Evolutionary conservation across 2,888 invertebrate species (phyloP).

Genomic region (Choristoneura rosaceana): DNA sequence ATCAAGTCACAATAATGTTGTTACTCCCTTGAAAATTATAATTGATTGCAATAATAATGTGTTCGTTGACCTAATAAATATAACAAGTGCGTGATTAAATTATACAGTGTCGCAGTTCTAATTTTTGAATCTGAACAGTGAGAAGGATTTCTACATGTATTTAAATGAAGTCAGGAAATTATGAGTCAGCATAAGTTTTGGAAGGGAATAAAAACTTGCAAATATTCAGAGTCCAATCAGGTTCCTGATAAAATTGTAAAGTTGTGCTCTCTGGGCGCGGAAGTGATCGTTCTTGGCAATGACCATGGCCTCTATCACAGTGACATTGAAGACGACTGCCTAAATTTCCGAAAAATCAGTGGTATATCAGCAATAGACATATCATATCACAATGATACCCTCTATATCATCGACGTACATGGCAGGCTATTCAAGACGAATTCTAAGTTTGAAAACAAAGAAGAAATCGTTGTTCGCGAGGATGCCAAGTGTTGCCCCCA

Average conservation of each 20-base stretch:
- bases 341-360: conserved; percentile 77
- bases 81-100: conserved; percentile 22
- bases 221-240: conserved; percentile 65
- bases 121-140: conserved; percentile 16
- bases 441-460: conserved; percentile 82
- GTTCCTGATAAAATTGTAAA: conserved; percentile 80
- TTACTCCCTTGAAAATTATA: conserved; percentile 37
- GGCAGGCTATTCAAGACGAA: conserved; percentile 86
- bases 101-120: conserved; percentile 7
- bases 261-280: conserved; percentile 69
- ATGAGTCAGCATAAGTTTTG: conserved; percentile 83
- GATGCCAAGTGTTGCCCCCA: conserved; percentile 88
- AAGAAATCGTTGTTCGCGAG: conserved; percentile 87
- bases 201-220: conserved; percentile 74
- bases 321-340: conserved; percentile 67
- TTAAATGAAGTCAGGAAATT: conserved; percentile 58
- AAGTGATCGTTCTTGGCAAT: conserved; percentile 76
- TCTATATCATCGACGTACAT: conserved; percentile 87
- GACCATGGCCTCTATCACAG: conserved; percentile 80
- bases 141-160: conserved; percentile 58
- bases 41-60: conserved; percentile 45
- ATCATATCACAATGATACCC: conserved; percentile 84
- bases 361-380: conserved; percentile 87
- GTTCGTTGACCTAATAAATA: conserved; percentile 46
- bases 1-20: conserved; percentile 37